Base-by-base conservation (phyloP, 2,888 invertebrate species). In the Cylindroiulus punctatus region DNA sequence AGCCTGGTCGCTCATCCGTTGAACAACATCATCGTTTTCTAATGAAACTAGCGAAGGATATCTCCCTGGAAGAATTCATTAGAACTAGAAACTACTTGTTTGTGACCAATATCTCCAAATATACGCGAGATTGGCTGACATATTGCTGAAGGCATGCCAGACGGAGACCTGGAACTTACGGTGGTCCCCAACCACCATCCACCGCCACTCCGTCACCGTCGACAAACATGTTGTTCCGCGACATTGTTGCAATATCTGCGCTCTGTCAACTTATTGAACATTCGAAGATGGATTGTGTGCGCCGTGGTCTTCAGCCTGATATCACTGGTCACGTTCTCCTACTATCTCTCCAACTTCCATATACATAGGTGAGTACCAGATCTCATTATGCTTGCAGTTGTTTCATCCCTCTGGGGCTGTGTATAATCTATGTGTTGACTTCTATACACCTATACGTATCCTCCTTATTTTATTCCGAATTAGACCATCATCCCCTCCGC, bases 161-260 rank as follows among this genome's bases (percentile, higher is more conserved):
- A 83, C 83, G 83, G 83, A 42, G 42, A 36, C n/a, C n/a, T 42
- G 83, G 42, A 83, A 83, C 40, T 42, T 40, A 36, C 83, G 83
- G 83, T 83, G 83, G 83, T 83, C 83, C 40, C 83, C n/a, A 83
- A 42, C 42, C 83, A 40, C 40, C 83, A 83, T 42, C 83, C 83
- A 42, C 83, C 40, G 83, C n/a, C 65, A 26, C 65, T 26, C 22
- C 65, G 65, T 65, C 65, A 65, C 26, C 83, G 83, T 42, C 83
- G 40, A 42, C 83, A 83, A 83, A 7, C 32, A 83, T 42, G 42
- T 83, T 40, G 40, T 42, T 83, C 40, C 83, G 42, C 40, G 8
- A 42, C 42, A 26, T 42, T 83, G 83, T 36, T 83, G 42, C 83
- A 42, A 12, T 83, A 42, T 83, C 40, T 83, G 83, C 83, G 40